phyloP scores from a whole-genome alignment of 2,797 vertebrate species.

The Aselliscus stoliczkanus region DNA sequence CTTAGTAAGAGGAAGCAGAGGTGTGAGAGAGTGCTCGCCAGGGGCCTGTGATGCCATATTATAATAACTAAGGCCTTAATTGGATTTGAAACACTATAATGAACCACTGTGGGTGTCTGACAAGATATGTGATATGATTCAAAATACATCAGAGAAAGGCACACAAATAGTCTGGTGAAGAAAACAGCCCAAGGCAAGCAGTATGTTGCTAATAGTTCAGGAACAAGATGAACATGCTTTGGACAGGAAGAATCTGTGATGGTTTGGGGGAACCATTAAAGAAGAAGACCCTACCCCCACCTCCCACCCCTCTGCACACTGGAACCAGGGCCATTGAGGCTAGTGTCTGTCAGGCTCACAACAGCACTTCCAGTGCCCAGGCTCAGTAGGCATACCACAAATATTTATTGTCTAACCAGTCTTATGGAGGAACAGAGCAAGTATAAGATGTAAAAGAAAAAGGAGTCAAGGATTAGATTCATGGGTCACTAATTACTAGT shows the following conservation, averaged over 20 bases:
- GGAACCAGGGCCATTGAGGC: neutral
- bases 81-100: slow-evolving; percentile 56
- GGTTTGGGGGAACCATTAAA: too few species aligned
- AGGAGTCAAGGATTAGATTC: neutral
- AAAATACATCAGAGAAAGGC: slow-evolving; percentile 30
- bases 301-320: too few species aligned
- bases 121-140: slow-evolving; percentile 27
- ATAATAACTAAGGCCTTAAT: neutral
- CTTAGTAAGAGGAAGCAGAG: neutral
- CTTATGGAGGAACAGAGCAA: neutral
- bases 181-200: neutral
- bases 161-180: neutral
- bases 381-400: neutral
- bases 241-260: neutral
- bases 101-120: slow-evolving; percentile 23
- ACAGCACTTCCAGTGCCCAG: fast-evolving
- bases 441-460: neutral
- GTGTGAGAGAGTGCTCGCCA: neutral
- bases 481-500: neutral
- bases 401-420: neutral
- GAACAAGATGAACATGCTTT: neutral
- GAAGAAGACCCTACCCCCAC: neutral
- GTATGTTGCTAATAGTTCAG: neutral
- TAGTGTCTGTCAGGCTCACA: neutral
- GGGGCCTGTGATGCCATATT: neutral